Evolutionary conservation across 2,113 vertebrate species (phyloP), one percentile per base, ranked within the genome.

Genomic region (Sinocyclocheilus anophthalmus): DNA sequence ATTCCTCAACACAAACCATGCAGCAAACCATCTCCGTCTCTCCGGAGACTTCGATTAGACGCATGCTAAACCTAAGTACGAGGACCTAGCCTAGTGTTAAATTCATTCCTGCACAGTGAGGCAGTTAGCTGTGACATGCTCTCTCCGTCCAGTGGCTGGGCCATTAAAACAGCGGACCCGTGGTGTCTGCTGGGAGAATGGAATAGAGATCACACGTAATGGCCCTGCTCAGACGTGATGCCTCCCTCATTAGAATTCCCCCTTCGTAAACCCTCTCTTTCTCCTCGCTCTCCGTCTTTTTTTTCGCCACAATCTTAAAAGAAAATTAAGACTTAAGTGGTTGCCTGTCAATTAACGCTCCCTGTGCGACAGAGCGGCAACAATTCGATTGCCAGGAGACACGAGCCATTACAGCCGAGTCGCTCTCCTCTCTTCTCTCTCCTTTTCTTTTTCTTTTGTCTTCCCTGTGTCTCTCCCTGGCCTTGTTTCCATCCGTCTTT

Each of bases 301-400:
- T 89, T 73, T 73, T 81, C 80, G 26, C 73, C 3, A 89, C 90
- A 91, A 91, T 91, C 90, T 90, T 91, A 90, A 91, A 89, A 91
- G 90, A 91, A 90, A 91, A 91, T 91, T 90, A 91, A 90, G 89
- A 91, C 89, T 91, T 90, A 91, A 90, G 90, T 91, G 90, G 89
- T 90, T 90, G 90, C 85, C 90, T 91, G 90, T 91, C 90, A 91
- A 91, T 91, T 91, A 91, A 89, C 86, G 65, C 80, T 87, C 89
- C 85, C 90, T 88, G 87, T 86, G 88, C 88, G 88, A 87, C 90
- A 88, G 90, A 90, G 88, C 88, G 86, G 82, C 87, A 81, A 91
- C 87, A 90, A 91, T 88, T 91, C 88, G 87, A 91, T 91, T 91
- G 90, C 84, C 37, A 87, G 87, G 86, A 89, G 90, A 86, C 67